Percentiles rank a stretch among this genome's conserved stretches.
These are phyloP conservation scores for Mesoligia furuncula DNA, from an alignment of 2,888 invertebrate genomes.

Conservation along the genomic window DNA sequence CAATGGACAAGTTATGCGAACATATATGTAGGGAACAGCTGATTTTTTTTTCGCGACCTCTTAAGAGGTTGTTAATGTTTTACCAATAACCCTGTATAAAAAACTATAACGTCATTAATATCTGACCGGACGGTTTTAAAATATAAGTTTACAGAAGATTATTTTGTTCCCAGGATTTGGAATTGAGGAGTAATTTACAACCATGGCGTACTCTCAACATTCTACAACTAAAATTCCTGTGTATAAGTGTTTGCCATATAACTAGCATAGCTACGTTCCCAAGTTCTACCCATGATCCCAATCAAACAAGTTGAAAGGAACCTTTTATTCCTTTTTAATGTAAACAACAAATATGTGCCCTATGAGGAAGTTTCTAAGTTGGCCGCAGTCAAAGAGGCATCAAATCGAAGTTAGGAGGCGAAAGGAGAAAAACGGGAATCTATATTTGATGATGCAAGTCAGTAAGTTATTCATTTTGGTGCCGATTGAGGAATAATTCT, in stretches of 20 bases:
- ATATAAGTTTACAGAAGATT: not conserved
- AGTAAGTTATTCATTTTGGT: constrained; percentile 74
- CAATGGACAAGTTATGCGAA: no score
- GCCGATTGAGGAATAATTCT: constrained; percentile 77
- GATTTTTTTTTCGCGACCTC: no score
- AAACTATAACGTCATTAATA: not conserved
- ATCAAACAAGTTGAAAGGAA: constrained; percentile 26
- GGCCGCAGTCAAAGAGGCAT: constrained; percentile 35
- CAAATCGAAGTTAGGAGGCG: constrained; percentile 42
- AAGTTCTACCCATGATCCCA: constrained; percentile 11
- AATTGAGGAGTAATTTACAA: not conserved
- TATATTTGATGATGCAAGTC: constrained; percentile 76
- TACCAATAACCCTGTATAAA: no score
- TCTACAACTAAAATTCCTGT: not conserved
- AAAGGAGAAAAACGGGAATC: constrained; percentile 71
- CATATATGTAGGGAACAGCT: no score
- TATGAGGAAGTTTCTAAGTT: constrained; percentile 55
- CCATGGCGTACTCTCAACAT: not conserved
- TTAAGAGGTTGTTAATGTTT: no score
- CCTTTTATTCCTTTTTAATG: constrained; percentile 34
- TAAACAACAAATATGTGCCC: constrained; percentile 40
- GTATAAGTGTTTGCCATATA: not conserved
- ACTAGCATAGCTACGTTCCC: not conserved
- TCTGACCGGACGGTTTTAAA: not conserved
- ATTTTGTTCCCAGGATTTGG: not conserved